phyloP scores from a whole-genome alignment of 2,888 invertebrate species.

The Congeria kusceri region DNA sequence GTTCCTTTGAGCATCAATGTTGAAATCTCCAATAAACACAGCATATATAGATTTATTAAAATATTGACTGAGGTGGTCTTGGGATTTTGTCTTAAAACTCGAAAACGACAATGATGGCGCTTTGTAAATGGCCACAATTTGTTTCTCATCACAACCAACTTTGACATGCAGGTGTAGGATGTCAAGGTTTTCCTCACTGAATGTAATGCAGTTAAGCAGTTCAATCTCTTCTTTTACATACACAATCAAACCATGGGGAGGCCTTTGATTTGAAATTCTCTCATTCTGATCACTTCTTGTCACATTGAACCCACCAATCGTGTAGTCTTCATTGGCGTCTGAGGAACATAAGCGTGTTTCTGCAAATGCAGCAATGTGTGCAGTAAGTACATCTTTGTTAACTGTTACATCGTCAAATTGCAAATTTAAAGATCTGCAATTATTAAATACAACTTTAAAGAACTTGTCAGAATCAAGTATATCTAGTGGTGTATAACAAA shows the following conservation, averaged over 20 bases:
- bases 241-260: conserved; percentile 44
- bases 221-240: conserved; percentile 39
- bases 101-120: conserved; percentile 13
- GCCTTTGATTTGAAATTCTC: conserved; percentile 18
- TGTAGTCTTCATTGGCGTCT: conserved; percentile 17
- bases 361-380: conserved; percentile 27
- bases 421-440: conserved; percentile 29
- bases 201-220: neutral
- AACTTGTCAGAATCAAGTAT: conserved; percentile 10
- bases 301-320: conserved; percentile 25
- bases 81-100: neutral
- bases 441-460: conserved; percentile 42
- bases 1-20: conserved; percentile 31
- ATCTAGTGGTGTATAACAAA: conserved; percentile 39
- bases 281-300: conserved; percentile 34
- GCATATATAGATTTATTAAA: conserved; percentile 16
- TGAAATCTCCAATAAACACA: conserved; percentile 40
- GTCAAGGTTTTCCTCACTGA: conserved; percentile 11
- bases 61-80: conserved; percentile 7
- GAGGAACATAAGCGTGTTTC: conserved; percentile 26
- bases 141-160: conserved; percentile 6
- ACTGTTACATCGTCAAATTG: conserved; percentile 27
- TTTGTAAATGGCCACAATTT: conserved; percentile 36
- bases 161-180: conserved; percentile 6
- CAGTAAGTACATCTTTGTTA: conserved; percentile 15